Conservation (phyloP, 2,113 vertebrate genomes). For the Eulemur macaco region DNA sequence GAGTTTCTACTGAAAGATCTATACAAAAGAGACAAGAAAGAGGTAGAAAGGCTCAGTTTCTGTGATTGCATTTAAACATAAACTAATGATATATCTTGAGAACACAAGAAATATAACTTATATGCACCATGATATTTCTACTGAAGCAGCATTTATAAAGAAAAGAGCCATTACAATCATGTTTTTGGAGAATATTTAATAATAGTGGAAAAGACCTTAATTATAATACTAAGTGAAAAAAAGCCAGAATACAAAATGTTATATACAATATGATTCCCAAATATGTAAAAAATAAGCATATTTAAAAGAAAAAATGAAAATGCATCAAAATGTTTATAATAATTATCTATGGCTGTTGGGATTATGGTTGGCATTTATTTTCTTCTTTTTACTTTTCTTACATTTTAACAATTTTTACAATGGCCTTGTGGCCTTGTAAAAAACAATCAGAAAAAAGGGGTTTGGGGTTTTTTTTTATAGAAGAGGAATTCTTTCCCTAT, state of each 20-base stretch:
- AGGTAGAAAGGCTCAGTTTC: neutral
- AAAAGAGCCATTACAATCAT: neutral
- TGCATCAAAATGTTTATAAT: neutral
- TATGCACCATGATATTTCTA: neutral
- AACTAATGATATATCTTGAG: neutral
- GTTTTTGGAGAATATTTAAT: conserved; percentile 40
- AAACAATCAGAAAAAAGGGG: neutral
- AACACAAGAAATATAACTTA: neutral
- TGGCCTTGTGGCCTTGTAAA: neutral
- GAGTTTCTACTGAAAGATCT: neutral
- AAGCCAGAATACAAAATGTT: neutral
- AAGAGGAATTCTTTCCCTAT: neutral
- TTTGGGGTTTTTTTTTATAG: neutral
- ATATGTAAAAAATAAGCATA: neutral
- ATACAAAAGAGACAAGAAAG: neutral
- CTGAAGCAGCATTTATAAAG: neutral
- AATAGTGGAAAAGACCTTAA: neutral
- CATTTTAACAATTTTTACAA: neutral
- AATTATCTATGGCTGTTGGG: neutral
- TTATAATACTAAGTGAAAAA: neutral
- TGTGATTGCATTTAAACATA: neutral
- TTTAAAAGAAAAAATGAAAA: neutral
- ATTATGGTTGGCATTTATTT: neutral
- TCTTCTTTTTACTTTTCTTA: neutral
- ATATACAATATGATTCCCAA: neutral